A percentile compares a stretch with the other conserved stretches of the same genome.
Evolutionary conservation across 2,113 vertebrate genomes (phyloP).

Genomic region (Corynorhinus townsendii): DNA sequence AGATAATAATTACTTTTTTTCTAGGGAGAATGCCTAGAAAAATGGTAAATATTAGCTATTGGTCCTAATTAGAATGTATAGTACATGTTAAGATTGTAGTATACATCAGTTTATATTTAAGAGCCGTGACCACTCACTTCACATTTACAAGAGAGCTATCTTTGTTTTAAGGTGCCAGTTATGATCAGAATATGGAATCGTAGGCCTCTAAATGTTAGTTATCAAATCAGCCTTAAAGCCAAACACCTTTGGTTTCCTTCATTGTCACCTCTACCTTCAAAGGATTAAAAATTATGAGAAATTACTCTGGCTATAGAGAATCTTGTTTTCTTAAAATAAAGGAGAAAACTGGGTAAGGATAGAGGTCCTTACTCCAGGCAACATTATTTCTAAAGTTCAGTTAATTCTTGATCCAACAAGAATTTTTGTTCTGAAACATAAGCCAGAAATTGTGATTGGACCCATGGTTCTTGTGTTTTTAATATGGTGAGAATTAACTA

Average conservation of each 20-base stretch:
- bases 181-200: not conserved
- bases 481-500: slow-evolving; percentile 7
- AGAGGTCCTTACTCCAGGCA: not conserved
- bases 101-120: not conserved
- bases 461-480: not conserved
- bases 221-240: not conserved
- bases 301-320: not conserved
- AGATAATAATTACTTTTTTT: slow-evolving; percentile 2
- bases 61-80: not conserved
- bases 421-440: not conserved
- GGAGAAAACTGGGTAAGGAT: not conserved
- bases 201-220: not conserved
- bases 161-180: not conserved
- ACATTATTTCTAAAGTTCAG: not conserved
- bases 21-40: not conserved
- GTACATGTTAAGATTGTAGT: not conserved
- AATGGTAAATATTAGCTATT: not conserved
- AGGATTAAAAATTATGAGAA: not conserved
- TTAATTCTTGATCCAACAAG: not conserved
- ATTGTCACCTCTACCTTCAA: not conserved
- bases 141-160: not conserved
- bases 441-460: not conserved
- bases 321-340: slow-evolving; percentile 13
- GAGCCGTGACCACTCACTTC: not conserved
- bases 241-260: not conserved